These are phyloP conservation scores for Ianthella basta DNA, from an alignment of 37 sponge, comb jelly and placozoan species.

Conservation along the genomic window DNA sequence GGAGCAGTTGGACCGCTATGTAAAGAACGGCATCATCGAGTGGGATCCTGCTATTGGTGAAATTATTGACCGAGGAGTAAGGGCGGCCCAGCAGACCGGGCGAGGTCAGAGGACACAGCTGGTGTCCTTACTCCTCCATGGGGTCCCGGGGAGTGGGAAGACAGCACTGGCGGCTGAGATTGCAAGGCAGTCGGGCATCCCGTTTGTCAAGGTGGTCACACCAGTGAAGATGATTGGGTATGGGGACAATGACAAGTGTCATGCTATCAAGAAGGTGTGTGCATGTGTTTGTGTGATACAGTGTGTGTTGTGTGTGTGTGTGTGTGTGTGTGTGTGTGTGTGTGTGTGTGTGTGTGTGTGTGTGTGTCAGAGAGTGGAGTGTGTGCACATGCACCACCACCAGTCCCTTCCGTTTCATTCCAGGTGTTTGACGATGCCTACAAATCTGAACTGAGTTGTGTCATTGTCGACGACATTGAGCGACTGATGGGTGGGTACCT, in stretches of 20 bases:
- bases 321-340: conserved; percentile 9
- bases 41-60: conserved; percentile 74
- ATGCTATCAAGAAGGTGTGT: conserved; percentile 85
- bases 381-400: not conserved
- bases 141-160: conserved; percentile 85
- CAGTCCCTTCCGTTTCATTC: not conserved
- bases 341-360: not conserved
- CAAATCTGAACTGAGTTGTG: conserved; percentile 93
- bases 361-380: not conserved
- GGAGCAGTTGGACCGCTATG: conserved; percentile 74
- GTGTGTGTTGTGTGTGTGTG: not conserved
- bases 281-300: not conserved
- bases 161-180: conserved; percentile 94
- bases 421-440: conserved; percentile 97
- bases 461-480: conserved; percentile 97
- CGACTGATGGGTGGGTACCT: conserved; percentile 70
- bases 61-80: conserved; percentile 67
- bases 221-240: conserved; percentile 92
- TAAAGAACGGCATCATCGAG: conserved; percentile 80
- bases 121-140: conserved; percentile 84
- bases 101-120: conserved; percentile 71
- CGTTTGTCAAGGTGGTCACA: conserved; percentile 84
- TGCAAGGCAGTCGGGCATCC: conserved; percentile 78
- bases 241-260: conserved; percentile 83
- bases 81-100: conserved; percentile 62